Base-by-base conservation (phyloP, 1,140 invertebrate genomes). In the Aphelinus atriplicis region DNA sequence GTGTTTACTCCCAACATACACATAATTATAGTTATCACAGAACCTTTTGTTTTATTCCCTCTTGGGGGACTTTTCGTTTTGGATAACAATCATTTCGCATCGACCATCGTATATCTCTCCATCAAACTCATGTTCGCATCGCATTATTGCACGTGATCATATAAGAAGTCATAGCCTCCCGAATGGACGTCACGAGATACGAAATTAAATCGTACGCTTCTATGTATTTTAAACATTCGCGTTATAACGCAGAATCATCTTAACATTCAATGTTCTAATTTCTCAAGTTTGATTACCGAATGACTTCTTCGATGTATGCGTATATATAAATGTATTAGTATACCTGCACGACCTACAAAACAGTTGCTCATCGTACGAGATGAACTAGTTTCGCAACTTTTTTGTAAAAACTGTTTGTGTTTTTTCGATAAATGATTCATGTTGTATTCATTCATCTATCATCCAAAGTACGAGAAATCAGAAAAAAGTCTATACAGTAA, bases 401-500 rank as follows among this genome's bases (percentile, higher is more conserved):
- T 73, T 68, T 57, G 60, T 9, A 7, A 58, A 56, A 55, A 60
- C 9, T 42, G 4, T 65, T 43, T 64, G 2, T 67, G 42, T 26
- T 26, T 26, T 26, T 55, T 67, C 3, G 56, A 67, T 62, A 42
- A 26, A 51, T 43, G 7, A 70, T 75, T 72, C 56, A 48, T 69
- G 42, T 69, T 71, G 72, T 67, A 64, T 77, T 76, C 63, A 58
- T 63, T 69, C 46, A 47, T 7, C 69, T 60, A 75, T 71, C 67
- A 60, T 57, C 26, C 46, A 50, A 66, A 57, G n/a, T 47, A 63
- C 3, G 60, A 75, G 47, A 56, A 73, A 69, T 56, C 1, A 50
- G 53, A 64, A 9, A 65, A 76, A 76, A 67, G 3, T 53, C 1
- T 64, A 56, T 55, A 6, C 26, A 26, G 26, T 26, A 26, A 26